phyloP scores from a whole-genome alignment of 2,888 invertebrate genomes.

The Tortricodes alternella region DNA sequence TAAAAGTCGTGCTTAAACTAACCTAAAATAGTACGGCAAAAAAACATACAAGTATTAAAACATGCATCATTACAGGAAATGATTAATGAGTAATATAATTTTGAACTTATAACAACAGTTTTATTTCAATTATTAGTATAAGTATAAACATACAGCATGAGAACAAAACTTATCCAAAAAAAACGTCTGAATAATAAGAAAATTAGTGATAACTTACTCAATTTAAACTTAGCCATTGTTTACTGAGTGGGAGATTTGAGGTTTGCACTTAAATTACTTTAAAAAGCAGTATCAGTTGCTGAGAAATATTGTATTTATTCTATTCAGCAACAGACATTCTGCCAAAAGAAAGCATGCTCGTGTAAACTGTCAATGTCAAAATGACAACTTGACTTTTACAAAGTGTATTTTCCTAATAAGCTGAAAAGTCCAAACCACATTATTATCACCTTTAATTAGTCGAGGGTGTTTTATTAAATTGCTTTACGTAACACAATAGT shows the following conservation, averaged over 20 bases:
- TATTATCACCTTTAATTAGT: not conserved
- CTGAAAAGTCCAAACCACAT: not conserved
- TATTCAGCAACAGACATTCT: slow-evolving; percentile 8
- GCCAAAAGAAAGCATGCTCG: slow-evolving; percentile 25
- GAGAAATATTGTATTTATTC: slow-evolving; percentile 9
- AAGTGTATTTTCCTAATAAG: not conserved
- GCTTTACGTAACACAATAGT: not conserved
- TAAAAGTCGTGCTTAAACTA: too few species aligned
- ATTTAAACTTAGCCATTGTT: slow-evolving; percentile 69
- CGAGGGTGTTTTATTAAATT: not conserved
- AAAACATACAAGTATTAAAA: too few species aligned
- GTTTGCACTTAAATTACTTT: not conserved
- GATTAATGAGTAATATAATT: too few species aligned
- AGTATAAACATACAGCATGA: too few species aligned
- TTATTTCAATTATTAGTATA: too few species aligned
- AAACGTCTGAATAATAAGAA: not conserved
- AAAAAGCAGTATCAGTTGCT: slow-evolving; percentile 1
- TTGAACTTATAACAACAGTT: not conserved
- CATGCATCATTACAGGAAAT: too few species aligned
- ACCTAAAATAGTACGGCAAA: too few species aligned
- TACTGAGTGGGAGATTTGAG: not conserved
- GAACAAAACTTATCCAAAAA: too few species aligned
- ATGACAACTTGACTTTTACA: not conserved
- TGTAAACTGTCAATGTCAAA: slow-evolving; percentile 21
- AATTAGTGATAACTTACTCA: slow-evolving; percentile 62